Conservation (phyloP, 2,888 invertebrate genomes). For the Aspidiotus destructor region DNA sequence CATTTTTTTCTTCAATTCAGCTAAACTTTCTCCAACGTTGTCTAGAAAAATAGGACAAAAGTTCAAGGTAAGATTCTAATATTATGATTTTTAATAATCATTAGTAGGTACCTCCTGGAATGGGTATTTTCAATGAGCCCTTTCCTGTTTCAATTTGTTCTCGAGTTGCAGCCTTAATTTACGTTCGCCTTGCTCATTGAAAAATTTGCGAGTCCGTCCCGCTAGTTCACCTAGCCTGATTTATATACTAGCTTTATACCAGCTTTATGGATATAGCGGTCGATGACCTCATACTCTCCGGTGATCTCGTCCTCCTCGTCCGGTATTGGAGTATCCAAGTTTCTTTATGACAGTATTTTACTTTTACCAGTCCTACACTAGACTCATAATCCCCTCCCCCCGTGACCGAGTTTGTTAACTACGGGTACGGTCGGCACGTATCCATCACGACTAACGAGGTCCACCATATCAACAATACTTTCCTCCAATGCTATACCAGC, state of each 20-base stretch:
- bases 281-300: no score
- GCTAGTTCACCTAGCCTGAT: no score
- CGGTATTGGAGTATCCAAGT: no score
- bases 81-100: not conserved
- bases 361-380: no score
- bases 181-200: slow-evolving; percentile 74
- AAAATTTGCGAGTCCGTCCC: no score
- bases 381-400: no score
- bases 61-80: not conserved
- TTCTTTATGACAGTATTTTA: no score
- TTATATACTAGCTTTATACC: no score
- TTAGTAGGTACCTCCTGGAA: slow-evolving; percentile 37
- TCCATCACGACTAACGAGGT: slow-evolving; percentile 90
- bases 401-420: slow-evolving; percentile 79
- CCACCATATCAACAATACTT: slow-evolving; percentile 87
- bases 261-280: no score
- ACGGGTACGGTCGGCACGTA: slow-evolving; percentile 94
- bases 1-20: slow-evolving; percentile 54
- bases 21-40: slow-evolving; percentile 38
- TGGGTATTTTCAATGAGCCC: slow-evolving; percentile 42
- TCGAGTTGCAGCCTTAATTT: slow-evolving; percentile 76
- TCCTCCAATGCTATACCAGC: slow-evolving; percentile 81
- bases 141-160: slow-evolving; percentile 63
- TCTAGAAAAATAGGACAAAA: slow-evolving; percentile 28
- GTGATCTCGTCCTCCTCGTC: no score